Evolutionary conservation across 2,113 vertebrate genomes (phyloP).

Genomic region (Antechinus stuartii): DNA sequence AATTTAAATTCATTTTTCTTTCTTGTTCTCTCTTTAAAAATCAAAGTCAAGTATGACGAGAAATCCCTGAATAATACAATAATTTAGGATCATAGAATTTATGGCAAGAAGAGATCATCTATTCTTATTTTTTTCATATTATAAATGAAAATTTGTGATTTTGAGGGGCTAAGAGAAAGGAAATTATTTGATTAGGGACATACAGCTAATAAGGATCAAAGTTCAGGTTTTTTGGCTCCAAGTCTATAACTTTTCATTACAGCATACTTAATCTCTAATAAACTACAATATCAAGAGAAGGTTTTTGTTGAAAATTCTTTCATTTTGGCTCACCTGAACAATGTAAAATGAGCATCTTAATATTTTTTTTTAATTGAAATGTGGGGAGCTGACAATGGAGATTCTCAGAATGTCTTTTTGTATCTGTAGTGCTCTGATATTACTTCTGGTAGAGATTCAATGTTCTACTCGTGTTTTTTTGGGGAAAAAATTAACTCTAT

Average conservation of each 20-base stretch:
- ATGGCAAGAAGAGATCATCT: background rate
- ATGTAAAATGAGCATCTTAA: slow-evolving; percentile 39
- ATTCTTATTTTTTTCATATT: background rate
- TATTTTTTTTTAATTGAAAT: slow-evolving; percentile 45
- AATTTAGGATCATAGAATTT: background rate
- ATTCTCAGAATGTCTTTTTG: slow-evolving; percentile 58
- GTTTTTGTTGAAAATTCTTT: slow-evolving; percentile 45
- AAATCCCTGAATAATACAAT: background rate
- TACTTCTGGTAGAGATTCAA: slow-evolving; percentile 73
- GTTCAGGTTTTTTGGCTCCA: background rate
- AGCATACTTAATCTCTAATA: slow-evolving; percentile 11
- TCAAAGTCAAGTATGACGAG: background rate
- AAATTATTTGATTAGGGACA: slow-evolving; percentile 54
- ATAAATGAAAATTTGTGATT: background rate
- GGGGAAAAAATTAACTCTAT: slow-evolving; percentile 43
- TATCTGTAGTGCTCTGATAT: slow-evolving; percentile 72
- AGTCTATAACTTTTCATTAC: background rate
- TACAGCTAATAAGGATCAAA: background rate
- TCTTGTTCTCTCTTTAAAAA: too few species aligned
- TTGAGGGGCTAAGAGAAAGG: slow-evolving; percentile 53
- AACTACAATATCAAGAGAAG: slow-evolving; percentile 40
- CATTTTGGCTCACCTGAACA: slow-evolving; percentile 28
- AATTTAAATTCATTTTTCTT: too few species aligned
- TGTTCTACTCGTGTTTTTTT: slow-evolving; percentile 29
- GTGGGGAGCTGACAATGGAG: slow-evolving; percentile 18